Evolutionary conservation across 2,113 vertebrate species (phyloP), one percentile per base, ranked within the genome.

Genomic region (Cranoglanis bouderius): DNA sequence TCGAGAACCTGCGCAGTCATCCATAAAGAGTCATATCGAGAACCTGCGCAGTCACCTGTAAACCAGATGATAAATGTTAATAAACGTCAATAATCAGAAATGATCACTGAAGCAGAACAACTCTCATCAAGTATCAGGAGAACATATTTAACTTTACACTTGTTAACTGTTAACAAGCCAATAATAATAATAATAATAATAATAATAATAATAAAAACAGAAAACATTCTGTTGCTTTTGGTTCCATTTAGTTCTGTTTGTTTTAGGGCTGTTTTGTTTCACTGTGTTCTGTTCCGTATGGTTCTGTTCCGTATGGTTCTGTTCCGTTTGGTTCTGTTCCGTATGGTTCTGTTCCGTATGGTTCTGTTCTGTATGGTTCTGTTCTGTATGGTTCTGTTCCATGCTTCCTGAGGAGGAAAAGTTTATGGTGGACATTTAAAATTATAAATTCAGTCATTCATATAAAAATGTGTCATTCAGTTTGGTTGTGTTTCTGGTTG

Each of bases 11-110:
- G 2, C 92, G n/a, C 80, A 94, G 95, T 93, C 97, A 95, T 51
- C 94, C 99, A 84, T 99, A 93, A 97, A 49, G 72, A 77, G 26
- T 49, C 74, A 46, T 12, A 10, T 40, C 24, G 29, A 2, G 0
- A 46, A 77, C 43, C 21, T 46, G 35, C 32, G 74, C 46, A 72
- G 67, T 38, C 70, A 40, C 70, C 70, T 40, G 19, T 74, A 40
- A 29, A 46, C 38, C 7, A 75, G 38, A 19, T 75, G 72, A 43
- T 13, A 43, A 38, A 43, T 16, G 9, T 9, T 77, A 74, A 19
- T 0, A 43, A 74, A 70, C 3, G 4, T 65, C 13, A 65, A 74
- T 40, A 19, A 74, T 38, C 70, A 21, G 7, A 35, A 35, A 72
- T 40, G 0, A 67, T 14, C 2, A 67, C n/a, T 24, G 65, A 16